Percentiles rank a stretch among this genome's conserved stretches.
These are phyloP conservation scores for Kradibia gibbosae DNA, from an alignment of 1,140 invertebrate genomes.

Conservation along the genomic window DNA sequence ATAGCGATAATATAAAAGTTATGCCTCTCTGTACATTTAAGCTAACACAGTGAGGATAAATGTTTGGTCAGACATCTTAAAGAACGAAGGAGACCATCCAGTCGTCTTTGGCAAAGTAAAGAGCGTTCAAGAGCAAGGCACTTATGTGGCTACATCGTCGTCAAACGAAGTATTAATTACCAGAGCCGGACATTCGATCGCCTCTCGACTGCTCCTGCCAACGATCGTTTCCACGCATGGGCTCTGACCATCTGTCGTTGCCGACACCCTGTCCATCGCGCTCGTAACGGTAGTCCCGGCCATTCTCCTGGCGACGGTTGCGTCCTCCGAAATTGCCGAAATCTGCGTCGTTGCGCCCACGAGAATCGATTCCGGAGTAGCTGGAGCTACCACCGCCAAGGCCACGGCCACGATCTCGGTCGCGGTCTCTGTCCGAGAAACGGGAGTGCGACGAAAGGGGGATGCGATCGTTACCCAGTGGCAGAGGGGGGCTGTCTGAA, in stretches of 20 bases:
- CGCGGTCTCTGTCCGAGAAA: constrained; percentile 47
- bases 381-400: constrained; percentile 70
- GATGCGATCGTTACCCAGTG: constrained; percentile 39
- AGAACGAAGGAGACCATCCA: too few species aligned
- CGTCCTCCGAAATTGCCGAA: constrained; percentile 69
- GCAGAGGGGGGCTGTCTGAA: constrained; percentile 28
- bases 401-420: constrained; percentile 72
- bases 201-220: constrained; percentile 76
- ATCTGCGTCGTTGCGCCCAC: constrained; percentile 72
- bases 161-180: too few species aligned
- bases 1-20: too few species aligned
- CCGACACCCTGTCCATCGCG: constrained; percentile 71
- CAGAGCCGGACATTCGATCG: constrained; percentile 74
- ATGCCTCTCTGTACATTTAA: too few species aligned
- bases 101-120: too few species aligned
- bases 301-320: constrained; percentile 62
- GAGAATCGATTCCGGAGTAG: constrained; percentile 73
- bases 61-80: too few species aligned
- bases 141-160: too few species aligned
- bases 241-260: constrained; percentile 61
- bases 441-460: constrained; percentile 45
- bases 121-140: too few species aligned
- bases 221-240: constrained; percentile 60
- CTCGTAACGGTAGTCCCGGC: constrained; percentile 57
- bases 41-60: too few species aligned